A percentile compares a stretch with the other conserved stretches of the same genome.
Evolutionary conservation across 2,113 vertebrate genomes (phyloP).

Genomic region (Chitala chitala): DNA sequence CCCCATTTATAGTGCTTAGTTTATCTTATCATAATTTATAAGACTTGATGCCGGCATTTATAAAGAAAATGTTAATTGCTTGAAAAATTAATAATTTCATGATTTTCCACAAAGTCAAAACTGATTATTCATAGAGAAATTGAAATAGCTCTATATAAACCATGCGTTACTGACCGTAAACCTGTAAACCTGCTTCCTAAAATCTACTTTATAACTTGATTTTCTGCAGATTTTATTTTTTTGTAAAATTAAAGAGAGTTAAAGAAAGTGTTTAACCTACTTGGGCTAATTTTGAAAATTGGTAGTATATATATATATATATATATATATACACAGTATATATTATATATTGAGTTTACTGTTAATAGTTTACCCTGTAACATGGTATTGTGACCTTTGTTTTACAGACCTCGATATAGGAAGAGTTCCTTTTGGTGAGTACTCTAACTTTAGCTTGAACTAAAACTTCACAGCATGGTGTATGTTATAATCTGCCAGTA

Average conservation of each 20-base stretch:
- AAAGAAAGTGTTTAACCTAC: too few relatives aligned
- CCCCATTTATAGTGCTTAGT: neutral
- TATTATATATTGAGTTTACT: slow-evolving; percentile 6
- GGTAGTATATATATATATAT: neutral
- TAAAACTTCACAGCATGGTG: neutral
- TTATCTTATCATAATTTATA: neutral
- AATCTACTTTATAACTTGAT: too few relatives aligned
- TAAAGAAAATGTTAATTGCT: too few relatives aligned
- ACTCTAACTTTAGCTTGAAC: slow-evolving; percentile 10
- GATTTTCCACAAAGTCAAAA: too few relatives aligned
- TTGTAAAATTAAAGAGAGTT: too few relatives aligned
- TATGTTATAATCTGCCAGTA: slow-evolving; percentile 7
- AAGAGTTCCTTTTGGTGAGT: slow-evolving; percentile 81
- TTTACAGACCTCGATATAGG: slow-evolving; percentile 89
- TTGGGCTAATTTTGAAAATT: too few relatives aligned
- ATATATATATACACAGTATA: neutral
- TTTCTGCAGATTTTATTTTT: too few relatives aligned
- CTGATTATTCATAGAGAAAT: too few relatives aligned
- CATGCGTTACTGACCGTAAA: too few relatives aligned
- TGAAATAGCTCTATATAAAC: too few relatives aligned
- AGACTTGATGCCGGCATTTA: neutral
- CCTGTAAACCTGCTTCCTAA: too few relatives aligned
- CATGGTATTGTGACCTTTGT: slow-evolving; percentile 46
- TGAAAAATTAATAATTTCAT: too few relatives aligned
- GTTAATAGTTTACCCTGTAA: slow-evolving; percentile 21